Evolutionary conservation across 2,113 vertebrate species (phyloP), one percentile per base, ranked within the genome.

Genomic region (Mesembrinibis cayennensis): DNA sequence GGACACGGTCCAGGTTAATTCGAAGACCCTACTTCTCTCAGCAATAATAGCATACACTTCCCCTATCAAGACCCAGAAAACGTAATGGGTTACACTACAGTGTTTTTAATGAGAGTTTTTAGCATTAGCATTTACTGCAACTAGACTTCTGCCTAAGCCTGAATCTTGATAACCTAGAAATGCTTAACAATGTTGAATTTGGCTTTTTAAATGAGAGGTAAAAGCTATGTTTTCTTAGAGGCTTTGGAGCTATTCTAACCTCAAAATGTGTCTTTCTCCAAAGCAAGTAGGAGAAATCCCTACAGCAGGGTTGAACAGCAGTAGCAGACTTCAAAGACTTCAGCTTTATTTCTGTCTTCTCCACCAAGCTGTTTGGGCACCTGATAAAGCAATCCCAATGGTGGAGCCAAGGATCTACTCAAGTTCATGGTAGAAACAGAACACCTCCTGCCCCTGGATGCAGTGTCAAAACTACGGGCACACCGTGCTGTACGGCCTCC

Each of bases 401-500:
- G 18, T 30, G 17, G 26, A 84, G 23, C 18, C 47, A 56, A 90
- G 73, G 58, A 87, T 30, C 56, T 34, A 3, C 73, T 82, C 23
- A 59, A 74, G 34, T 18, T 84, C 26, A 11, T 49, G 38, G 36
- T n/a, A 21, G 80, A 73, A 73, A 65, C 1, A 9, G 76, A 86
- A 67, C 8, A 67, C 6, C 18, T 77, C 11, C 45, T 81, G 16
- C 16, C n/a, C 16, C 49, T 52, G 56, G 34, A 18, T 40, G 30
- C 34, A 40, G 55, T 22, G 34, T 38, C 32, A 50, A 95, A 93
- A 25, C n/a, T 32, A 63, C 1, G 3, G 32, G 26, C 38, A 55
- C 32, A 42, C 13, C 0, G 0, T 1, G 0, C 56, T 55, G 3
- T 16, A 10, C 0, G 0, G 32, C 25, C 34, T 13, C 66, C 2